A percentile compares a stretch with the other conserved stretches of the same genome.
These are phyloP conservation scores for Erpornis zantholeuca DNA, from an alignment of 2,113 vertebrate genomes.

Conservation along the genomic window DNA sequence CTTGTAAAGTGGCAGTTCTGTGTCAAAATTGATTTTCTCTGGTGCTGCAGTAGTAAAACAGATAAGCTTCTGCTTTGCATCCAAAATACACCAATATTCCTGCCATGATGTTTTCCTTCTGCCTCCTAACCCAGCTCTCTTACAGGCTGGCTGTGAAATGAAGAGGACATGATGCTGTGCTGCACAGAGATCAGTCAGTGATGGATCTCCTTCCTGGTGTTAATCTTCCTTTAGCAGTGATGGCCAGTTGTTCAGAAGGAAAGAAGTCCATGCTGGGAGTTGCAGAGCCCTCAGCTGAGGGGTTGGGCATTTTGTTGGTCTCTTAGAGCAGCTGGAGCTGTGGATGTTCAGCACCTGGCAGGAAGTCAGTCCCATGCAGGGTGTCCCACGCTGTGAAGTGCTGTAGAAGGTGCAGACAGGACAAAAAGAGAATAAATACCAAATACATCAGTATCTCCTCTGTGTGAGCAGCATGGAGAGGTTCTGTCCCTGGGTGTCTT, in stretches of 20 bases:
- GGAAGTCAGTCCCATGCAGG: neutral
- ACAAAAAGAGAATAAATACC: neutral
- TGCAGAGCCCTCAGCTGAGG: neutral
- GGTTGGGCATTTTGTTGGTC: neutral
- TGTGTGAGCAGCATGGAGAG: neutral
- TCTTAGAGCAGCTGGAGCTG: neutral
- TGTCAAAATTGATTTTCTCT: slow-evolving; percentile 93
- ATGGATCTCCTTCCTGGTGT: neutral
- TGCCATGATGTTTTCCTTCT: slow-evolving; percentile 54
- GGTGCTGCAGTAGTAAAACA: slow-evolving; percentile 85
- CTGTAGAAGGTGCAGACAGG: neutral
- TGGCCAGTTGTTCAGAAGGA: neutral
- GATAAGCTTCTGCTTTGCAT: slow-evolving; percentile 87
- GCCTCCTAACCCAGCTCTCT: slow-evolving; percentile 31
- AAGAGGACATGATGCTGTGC: neutral
- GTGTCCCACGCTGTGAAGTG: neutral
- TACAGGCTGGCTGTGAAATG: neutral
- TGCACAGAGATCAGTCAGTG: neutral
- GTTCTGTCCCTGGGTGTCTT: neutral
- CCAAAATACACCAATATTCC: slow-evolving; percentile 75
- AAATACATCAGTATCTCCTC: neutral
- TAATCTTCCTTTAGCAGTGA: neutral
- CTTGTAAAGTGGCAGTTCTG: slow-evolving; percentile 86
- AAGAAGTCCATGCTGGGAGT: neutral
- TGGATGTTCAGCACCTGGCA: neutral